phyloP scores from a whole-genome alignment of 2,797 vertebrate genomes.

The Acanthurus leucopareius region DNA sequence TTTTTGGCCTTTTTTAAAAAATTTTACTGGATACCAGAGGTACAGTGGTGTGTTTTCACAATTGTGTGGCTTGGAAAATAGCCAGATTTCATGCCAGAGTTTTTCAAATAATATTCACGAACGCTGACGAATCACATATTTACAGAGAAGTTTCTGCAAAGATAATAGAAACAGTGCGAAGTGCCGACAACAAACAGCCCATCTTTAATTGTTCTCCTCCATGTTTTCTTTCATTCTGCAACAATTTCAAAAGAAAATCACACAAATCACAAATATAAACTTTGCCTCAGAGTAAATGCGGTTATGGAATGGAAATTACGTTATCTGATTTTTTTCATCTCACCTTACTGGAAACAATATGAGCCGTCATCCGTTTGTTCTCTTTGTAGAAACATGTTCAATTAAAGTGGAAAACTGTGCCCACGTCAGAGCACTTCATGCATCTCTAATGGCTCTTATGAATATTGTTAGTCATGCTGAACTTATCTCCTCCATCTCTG shows the following conservation, averaged over 20 bases:
- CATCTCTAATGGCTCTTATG: conserved; percentile 2
- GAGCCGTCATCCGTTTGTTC: conserved; percentile 14
- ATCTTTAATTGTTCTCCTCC: background rate
- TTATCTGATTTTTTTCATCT: conserved; percentile 6
- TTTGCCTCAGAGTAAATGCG: background rate
- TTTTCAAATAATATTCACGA: conserved; percentile 57
- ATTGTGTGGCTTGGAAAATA: conserved; percentile 31
- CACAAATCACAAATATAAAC: background rate
- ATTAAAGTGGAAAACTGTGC: conserved; percentile 28
- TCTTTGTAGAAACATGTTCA: background rate
- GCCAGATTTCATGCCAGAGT: conserved; percentile 35
- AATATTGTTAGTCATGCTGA: conserved; percentile 37
- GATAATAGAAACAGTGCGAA: conserved; percentile 26
- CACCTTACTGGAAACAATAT: conserved; percentile 8
- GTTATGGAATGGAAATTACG: conserved; percentile 14
- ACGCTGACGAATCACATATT: conserved; percentile 63
- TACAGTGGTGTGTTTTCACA: conserved; percentile 35
- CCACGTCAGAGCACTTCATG: conserved; percentile 5
- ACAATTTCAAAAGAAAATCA: background rate
- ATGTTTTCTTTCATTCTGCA: conserved; percentile 6
- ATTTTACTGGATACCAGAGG: conserved; percentile 17
- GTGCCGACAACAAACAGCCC: background rate
- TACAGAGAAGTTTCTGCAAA: conserved; percentile 42
- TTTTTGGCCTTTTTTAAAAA: background rate
- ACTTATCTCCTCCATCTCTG: conserved; percentile 2